Evolutionary conservation across 1,140 invertebrate genomes (phyloP), one percentile per base, ranked within the genome.

Genomic region (Conopomorpha cramerella): DNA sequence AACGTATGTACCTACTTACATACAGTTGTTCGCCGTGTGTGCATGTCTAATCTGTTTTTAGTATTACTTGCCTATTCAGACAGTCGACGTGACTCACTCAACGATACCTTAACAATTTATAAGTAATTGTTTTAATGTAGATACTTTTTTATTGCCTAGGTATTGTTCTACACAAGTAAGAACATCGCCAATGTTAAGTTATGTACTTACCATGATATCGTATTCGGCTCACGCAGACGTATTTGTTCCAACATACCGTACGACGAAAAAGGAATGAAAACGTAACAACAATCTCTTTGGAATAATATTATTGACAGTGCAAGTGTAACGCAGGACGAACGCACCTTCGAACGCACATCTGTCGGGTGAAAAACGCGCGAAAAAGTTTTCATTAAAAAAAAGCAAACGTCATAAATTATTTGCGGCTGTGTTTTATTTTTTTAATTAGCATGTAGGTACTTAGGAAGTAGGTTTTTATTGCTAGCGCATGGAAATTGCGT

Each of bases 231-330:
- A 68, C 64, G 64, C 50, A 38, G 34, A 33, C 44, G 68, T 70
- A 71, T 73, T 67, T 51, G 58, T 61, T 71, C 63, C 66, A 65
- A 65, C 66, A 60, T 74, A 71, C 66, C 66, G 70, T 74, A 68
- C 61, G 37, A 62, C 56, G 49, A 58, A 64, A 62, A 65, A 57
- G 61, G 64, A 51, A 49, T 57, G 63, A 65, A 60, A 66, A 59
- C 53, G 48, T 23, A 38, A 28, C 45, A 51, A 41, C 41, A 19
- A 50, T n/a, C n/a, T n/a, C n/a, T n/a, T n/a, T n/a, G n/a, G n/a
- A n/a, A 66, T 49, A 49, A 53, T 63, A 64, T 66, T 63, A 66
- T 65, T 62, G 58, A 42, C 49, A 40, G 30, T 32, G 36, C 45
- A 49, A 55, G 51, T 59, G 53, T 49, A 41, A 52, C 50, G 51